Conservation (phyloP, 2,113 vertebrate genomes). For the Halcyon malimbica region DNA sequence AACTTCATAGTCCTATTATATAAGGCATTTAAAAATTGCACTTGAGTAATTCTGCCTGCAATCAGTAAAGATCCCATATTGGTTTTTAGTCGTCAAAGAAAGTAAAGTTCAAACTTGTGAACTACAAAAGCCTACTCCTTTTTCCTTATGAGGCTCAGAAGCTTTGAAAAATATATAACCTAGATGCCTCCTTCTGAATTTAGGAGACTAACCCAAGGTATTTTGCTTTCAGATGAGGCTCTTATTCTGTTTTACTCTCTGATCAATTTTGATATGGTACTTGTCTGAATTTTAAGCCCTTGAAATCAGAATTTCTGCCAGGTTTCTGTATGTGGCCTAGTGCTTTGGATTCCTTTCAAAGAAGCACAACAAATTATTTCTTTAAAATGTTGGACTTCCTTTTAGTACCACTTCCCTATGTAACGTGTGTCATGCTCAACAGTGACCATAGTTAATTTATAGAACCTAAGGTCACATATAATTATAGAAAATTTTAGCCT, state of each 20-base stretch:
- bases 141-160: not conserved
- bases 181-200: not conserved
- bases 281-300: not conserved
- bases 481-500: not conserved
- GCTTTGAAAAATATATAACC: not conserved
- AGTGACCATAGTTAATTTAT: not conserved
- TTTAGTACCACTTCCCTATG: not conserved
- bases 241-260: not conserved
- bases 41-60: constrained; percentile 49
- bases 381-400: not conserved
- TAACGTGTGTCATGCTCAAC: accelerated
- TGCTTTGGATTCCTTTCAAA: not conserved
- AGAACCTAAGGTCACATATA: accelerated
- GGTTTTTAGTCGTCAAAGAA: not conserved
- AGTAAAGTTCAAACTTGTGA: not conserved
- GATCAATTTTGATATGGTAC: not conserved
- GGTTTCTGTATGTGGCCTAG: not conserved
- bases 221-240: not conserved
- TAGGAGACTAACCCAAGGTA: not conserved
- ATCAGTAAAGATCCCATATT: constrained; percentile 7
- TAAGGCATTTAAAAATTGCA: constrained; percentile 55
- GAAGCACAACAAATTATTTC: not conserved
- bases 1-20: constrained; percentile 68
- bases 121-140: not conserved
- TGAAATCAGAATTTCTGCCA: not conserved